Conservation (phyloP, 2,888 invertebrate species). For the Agrilus biguttatus region DNA sequence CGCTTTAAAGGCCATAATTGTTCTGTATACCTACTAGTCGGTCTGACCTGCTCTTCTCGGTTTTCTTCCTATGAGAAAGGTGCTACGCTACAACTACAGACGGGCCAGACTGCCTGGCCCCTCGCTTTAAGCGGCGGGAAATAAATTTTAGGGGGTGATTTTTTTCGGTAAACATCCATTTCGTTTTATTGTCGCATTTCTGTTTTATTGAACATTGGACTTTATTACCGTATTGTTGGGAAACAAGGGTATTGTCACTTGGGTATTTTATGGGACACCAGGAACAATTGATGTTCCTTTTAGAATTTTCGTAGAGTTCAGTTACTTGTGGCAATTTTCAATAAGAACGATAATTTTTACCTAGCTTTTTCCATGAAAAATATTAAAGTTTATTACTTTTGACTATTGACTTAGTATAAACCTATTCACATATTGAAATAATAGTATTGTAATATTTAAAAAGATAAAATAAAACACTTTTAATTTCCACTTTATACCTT, state of each 20-base stretch:
- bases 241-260: constrained; percentile 22
- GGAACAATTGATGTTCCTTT: too few species aligned
- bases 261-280: too few species aligned
- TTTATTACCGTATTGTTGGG: constrained; percentile 20
- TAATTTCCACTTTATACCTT: too few species aligned
- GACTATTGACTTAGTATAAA: too few species aligned
- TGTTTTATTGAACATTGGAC: constrained; percentile 18
- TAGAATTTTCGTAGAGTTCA: too few species aligned
- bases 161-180: constrained; percentile 17
- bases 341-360: too few species aligned
- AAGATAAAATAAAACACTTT: too few species aligned
- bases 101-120: constrained; percentile 26
- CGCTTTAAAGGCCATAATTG: constrained; percentile 16
- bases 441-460: too few species aligned
- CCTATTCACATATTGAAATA: too few species aligned
- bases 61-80: constrained; percentile 24
- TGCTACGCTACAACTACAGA: constrained; percentile 14
- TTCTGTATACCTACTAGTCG: constrained; percentile 7
- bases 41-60: constrained; percentile 5
- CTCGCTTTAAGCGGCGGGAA: constrained; percentile 15
- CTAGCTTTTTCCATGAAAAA: too few species aligned
- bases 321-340: too few species aligned
- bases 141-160: constrained; percentile 26
- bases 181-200: constrained; percentile 20
- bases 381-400: too few species aligned